Evolutionary conservation across 1,140 invertebrate genomes (phyloP).

Genomic region (Chrysomallon squamiferum): DNA sequence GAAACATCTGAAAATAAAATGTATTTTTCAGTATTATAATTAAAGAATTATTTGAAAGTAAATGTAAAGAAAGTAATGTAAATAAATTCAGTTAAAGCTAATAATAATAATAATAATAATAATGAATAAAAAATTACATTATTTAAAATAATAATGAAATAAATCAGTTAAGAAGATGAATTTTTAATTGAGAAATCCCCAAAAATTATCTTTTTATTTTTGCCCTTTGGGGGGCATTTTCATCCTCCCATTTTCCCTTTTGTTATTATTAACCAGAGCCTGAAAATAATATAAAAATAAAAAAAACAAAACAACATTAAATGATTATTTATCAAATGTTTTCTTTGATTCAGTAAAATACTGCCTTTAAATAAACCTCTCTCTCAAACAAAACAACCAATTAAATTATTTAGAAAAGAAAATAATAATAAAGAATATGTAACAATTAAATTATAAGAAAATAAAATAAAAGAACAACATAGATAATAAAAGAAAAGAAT

Average conservation of each 20-base stretch:
- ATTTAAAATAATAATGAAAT: neutral
- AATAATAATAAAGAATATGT: neutral
- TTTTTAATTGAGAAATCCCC: neutral
- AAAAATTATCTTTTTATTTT: neutral
- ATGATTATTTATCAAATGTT: neutral
- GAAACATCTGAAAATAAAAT: slow-evolving; percentile 47
- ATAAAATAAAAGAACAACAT: too few species aligned
- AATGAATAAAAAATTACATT: neutral
- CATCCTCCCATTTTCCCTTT: neutral
- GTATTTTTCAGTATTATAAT: too few species aligned
- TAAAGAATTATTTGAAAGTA: too few species aligned
- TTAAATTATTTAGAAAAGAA: neutral
- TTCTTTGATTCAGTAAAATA: neutral
- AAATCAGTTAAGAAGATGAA: slow-evolving; percentile 5
- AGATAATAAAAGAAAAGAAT: too few species aligned
- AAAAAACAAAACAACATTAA: neutral
- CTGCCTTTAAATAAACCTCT: neutral
- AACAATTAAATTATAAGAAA: too few species aligned
- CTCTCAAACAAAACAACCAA: neutral
- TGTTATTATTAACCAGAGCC: neutral
- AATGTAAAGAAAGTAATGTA: neutral
- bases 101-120: neutral
- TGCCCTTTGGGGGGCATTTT: neutral
- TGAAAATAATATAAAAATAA: neutral
- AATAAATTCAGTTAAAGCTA: neutral